Base-by-base conservation (phyloP, 2,797 vertebrate genomes). In the Cottoperca gobio region DNA sequence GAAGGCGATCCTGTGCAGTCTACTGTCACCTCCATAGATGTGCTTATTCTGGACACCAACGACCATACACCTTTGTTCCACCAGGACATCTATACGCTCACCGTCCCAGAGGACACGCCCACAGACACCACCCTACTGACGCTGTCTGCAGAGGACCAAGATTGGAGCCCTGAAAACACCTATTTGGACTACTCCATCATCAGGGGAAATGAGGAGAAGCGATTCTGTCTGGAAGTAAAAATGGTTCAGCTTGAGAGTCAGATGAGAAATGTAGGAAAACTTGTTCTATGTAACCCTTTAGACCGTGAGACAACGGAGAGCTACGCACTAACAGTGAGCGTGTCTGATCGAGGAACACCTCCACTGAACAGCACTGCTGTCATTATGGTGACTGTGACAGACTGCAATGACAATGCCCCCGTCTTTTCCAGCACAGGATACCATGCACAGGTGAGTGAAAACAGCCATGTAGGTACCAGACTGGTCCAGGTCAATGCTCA, bases 321-420 rank as follows among this genome's bases (percentile, higher is more conserved):
- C 61, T 95, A 97, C 45, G 58, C 60, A 1, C 89, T 99, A 57
- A 91, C 95, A 14, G 89, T 99, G 48, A 93, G 92, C 5, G 97
- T 96, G 8, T 95, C 94, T 23, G 96, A 98, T 77, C 87, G 3
- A 12, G 97, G 96, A 78, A 88, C 3, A 0, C 95, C 96, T 31
- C 89, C 96, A 1, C 72, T 96, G 59, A 97, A 94, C 82, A 94
- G 96, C 76, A 96, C 95, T 26, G 87, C 94, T 0, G 73, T 91
- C 0, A 72, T 99, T 0, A 87, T 87, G 7, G 90, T 99, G 80
- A 95, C 89, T 9, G 95, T 99, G 48, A 90, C 96, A 6, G 98
- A 99, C 89, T 91, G 92, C 83, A 97, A 99, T 68, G 97, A 99
- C 85, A 97, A 97, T 9, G 73, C 94, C 3, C 97, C 97, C 0